Evolutionary conservation across 2,797 vertebrate genomes (phyloP).

Genomic region (Crax fasciolata): DNA sequence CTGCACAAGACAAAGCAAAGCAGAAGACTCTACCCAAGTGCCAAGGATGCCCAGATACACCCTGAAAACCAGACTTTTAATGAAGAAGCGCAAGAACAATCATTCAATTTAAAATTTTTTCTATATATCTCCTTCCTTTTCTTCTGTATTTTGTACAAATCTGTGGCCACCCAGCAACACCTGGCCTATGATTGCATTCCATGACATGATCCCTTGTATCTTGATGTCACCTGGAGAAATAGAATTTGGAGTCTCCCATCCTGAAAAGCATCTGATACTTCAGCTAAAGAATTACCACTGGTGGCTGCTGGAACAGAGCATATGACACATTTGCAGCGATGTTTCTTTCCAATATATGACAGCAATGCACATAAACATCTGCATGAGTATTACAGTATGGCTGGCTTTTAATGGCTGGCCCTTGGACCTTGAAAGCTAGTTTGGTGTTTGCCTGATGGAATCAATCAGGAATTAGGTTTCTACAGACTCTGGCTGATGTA

Average conservation of each 20-base stretch:
- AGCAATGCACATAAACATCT: neutral
- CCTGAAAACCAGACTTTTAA: neutral
- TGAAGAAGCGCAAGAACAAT: neutral
- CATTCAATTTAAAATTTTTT: neutral
- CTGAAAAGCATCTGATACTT: constrained; percentile 11
- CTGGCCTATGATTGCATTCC: neutral
- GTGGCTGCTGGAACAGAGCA: neutral
- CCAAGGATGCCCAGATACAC: neutral
- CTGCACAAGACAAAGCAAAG: neutral
- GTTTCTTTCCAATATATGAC: rapidly evolving
- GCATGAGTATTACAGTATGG: neutral
- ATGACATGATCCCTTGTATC: neutral
- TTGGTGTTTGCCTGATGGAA: neutral
- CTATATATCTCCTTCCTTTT: neutral
- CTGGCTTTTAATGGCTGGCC: neutral
- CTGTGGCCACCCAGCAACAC: neutral
- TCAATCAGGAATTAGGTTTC: neutral
- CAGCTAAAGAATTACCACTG: neutral
- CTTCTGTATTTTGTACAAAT: neutral
- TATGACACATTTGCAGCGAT: neutral
- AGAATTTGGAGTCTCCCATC: neutral
- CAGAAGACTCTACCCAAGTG: neutral
- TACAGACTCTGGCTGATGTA: neutral
- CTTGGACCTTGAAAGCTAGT: neutral
- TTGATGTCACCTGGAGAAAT: neutral